These are phyloP conservation scores for Euthynnus affinis DNA, from an alignment of 2,797 vertebrate species.

Conservation along the genomic window DNA sequence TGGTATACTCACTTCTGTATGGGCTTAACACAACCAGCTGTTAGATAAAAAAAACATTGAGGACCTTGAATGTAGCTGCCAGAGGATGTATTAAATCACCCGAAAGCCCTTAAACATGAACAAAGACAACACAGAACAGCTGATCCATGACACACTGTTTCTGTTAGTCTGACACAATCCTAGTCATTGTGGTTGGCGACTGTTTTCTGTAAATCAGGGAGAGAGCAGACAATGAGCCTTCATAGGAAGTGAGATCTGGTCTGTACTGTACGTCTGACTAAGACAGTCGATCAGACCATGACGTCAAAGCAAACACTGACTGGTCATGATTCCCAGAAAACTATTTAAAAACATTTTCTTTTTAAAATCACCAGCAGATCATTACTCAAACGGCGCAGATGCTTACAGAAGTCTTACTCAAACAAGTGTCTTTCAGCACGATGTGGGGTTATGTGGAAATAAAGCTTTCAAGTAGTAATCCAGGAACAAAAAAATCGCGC, in stretches of 20 bases:
- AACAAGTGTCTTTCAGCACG: not conserved
- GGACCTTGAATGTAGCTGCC: not conserved
- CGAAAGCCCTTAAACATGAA: slow-evolving; percentile 22
- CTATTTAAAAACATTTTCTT: no score
- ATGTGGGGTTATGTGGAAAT: not conserved
- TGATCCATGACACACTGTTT: slow-evolving; percentile 33
- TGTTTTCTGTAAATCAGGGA: not conserved
- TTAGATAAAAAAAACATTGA: not conserved
- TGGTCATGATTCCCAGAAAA: not conserved
- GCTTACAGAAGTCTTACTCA: no score
- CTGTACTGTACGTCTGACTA: slow-evolving; percentile 22
- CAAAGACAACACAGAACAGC: slow-evolving; percentile 42
- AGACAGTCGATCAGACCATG: not conserved
- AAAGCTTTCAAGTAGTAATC: not conserved
- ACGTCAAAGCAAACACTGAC: not conserved
- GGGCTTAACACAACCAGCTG: slow-evolving; percentile 10
- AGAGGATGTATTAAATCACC: slow-evolving; percentile 9
- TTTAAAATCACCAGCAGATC: not conserved
- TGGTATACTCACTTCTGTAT: no score
- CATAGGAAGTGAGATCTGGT: slow-evolving; percentile 24
- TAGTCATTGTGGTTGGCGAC: slow-evolving; percentile 29
- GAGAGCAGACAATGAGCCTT: not conserved
- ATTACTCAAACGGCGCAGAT: not conserved
- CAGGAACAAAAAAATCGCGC: no score
- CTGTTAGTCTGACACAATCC: slow-evolving; percentile 29